Evolutionary conservation across 2,113 vertebrate species (phyloP).

Genomic region (Opisthocomus hoazin): DNA sequence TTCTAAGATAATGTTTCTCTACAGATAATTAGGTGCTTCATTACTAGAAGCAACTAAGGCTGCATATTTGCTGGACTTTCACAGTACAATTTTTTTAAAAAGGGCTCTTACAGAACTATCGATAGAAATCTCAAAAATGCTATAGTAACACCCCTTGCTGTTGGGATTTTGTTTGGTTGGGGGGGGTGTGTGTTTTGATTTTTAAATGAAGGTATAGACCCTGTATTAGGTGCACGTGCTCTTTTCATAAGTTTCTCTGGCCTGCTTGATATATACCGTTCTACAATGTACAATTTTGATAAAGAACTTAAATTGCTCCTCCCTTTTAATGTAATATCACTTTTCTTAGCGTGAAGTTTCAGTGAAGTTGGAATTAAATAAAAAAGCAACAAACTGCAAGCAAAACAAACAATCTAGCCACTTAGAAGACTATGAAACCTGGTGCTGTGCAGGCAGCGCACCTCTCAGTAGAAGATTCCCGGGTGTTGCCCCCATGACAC

Average conservation of each 20-base stretch:
- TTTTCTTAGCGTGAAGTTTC: background rate
- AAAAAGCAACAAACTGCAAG: background rate
- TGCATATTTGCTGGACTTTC: background rate
- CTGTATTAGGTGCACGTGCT: background rate
- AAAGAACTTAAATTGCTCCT: background rate
- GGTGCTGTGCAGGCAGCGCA: background rate
- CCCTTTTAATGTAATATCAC: background rate
- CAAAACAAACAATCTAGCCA: background rate
- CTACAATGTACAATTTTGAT: background rate
- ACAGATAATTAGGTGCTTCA: background rate
- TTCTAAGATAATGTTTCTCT: background rate
- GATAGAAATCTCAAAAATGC: background rate
- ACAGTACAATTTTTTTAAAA: background rate
- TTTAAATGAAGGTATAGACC: background rate
- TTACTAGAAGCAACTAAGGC: background rate
- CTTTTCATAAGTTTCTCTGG: background rate
- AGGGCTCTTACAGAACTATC: background rate
- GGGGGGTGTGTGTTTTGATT: background rate
- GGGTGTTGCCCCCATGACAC: background rate
- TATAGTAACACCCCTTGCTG: background rate
- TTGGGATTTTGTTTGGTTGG: background rate
- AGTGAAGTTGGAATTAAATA: background rate
- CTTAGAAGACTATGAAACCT: background rate
- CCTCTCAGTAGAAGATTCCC: background rate
- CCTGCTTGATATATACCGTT: background rate